Evolutionary conservation across 2,113 vertebrate genomes (phyloP).

Genomic region (Callipepla squamata): DNA sequence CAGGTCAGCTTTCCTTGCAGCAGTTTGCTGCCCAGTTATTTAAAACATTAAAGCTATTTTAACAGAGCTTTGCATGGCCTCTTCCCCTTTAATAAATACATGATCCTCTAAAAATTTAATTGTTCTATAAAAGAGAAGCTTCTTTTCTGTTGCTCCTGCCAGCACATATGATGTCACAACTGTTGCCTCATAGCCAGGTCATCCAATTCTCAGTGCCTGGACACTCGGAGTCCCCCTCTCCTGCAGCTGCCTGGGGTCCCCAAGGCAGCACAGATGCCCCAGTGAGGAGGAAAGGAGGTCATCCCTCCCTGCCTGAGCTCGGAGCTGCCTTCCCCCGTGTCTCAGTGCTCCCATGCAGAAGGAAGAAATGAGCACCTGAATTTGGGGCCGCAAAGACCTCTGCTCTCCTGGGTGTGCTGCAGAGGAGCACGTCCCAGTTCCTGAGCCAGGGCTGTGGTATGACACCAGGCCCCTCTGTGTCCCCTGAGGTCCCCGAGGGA

Average conservation of each 20-base stretch:
- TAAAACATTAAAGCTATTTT: neutral
- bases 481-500: fast-evolving
- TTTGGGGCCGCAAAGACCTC: neutral
- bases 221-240: neutral
- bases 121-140: slow-evolving; percentile 1
- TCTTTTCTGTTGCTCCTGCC: neutral
- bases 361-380: neutral
- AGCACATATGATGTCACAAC: slow-evolving; percentile 6
- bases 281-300: neutral
- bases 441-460: fast-evolving
- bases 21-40: neutral
- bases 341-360: neutral
- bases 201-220: slow-evolving; percentile 19
- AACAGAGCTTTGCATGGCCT: neutral
- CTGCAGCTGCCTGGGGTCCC: neutral
- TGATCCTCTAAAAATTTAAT: slow-evolving; percentile 18
- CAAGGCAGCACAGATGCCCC: neutral
- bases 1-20: neutral
- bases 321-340: neutral
- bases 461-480: neutral
- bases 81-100: slow-evolving; percentile 46
- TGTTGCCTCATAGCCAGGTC: neutral
- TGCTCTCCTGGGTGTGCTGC: too few species aligned
- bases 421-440: fast-evolving
- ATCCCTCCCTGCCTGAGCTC: neutral